Evolutionary conservation across 2,888 invertebrate species (phyloP), one percentile per base, ranked within the genome.

Genomic region (Oithona nana): DNA sequence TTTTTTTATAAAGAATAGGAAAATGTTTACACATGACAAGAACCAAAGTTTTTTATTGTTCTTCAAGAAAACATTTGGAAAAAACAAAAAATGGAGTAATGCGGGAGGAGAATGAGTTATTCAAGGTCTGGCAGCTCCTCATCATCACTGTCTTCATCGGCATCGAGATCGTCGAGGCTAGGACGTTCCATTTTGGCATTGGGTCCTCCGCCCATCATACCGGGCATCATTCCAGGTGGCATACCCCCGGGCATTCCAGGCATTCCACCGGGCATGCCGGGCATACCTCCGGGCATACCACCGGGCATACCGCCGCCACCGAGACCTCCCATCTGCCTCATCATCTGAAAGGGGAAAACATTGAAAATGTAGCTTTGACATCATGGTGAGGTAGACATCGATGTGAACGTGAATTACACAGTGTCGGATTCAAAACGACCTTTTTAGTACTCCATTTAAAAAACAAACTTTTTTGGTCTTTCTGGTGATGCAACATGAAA

Each of bases 121-220:
- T 83, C 83, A 71, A 85, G 78, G 73, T 83, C 83, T 26, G 84
- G 84, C 74, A 85, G 75, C 68, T 83, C 82, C 70, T 84, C 85
- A 71, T 88, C 88, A 71, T 88, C 87, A 1, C 83, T 85, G 71
- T 86, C 87, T 57, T 79, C 79, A 61, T 77, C 78, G 57, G 74
- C 73, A 67, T 66, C 83, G 69, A 86, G 74, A 71, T 86, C 86
- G 70, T 85, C 84, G 68, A 87, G 83, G 67, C 78, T 79, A 63
- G 83, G 83, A 75, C 83, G 83, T 31, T 75, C 77, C 24, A 57
- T 60, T 16, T 64, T 64, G 58, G 58, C 66, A 26, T 63, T 58
- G 6, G 65, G 66, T 11, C 64, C 64, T 65, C 66, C 63, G 22
- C 64, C 65, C 11, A 51, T 64, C 26, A 62, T 48, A 49, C 67